A percentile compares a stretch with the other conserved stretches of the same genome.
These are phyloP conservation scores for Rhipidura dahli DNA, from an alignment of 2,113 vertebrate species.

Conservation along the genomic window DNA sequence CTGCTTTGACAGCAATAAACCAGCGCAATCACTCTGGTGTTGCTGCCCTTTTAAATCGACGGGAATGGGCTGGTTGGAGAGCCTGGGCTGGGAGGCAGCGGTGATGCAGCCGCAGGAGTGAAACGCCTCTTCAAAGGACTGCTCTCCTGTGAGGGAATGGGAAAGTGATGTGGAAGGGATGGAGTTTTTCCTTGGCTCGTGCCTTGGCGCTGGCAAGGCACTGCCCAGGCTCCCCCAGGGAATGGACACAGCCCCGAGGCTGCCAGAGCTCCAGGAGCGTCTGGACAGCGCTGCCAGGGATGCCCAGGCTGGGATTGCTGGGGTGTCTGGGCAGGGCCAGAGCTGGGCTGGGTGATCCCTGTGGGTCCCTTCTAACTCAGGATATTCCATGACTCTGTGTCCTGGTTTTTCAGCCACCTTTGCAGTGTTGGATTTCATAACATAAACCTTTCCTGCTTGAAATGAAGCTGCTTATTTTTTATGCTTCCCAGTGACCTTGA, in stretches of 20 bases:
- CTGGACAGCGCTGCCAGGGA: neutral
- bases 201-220: neutral
- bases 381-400: neutral
- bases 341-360: rapidly evolving
- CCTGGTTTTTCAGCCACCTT: neutral
- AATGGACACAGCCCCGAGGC: neutral
- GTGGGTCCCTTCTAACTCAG: neutral
- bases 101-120: neutral
- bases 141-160: neutral
- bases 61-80: neutral
- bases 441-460: neutral
- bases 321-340: neutral
- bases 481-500: neutral
- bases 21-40: rapidly evolving
- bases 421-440: neutral
- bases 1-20: neutral
- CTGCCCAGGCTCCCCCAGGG: neutral
- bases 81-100: neutral
- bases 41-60: neutral
- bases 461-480: neutral
- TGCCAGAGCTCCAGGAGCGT: neutral
- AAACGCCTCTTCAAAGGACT: neutral
- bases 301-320: neutral
- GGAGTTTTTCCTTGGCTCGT: neutral
- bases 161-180: neutral